Conservation (phyloP, 2,888 invertebrate genomes). For the Branchinecta sandiegonensis region DNA sequence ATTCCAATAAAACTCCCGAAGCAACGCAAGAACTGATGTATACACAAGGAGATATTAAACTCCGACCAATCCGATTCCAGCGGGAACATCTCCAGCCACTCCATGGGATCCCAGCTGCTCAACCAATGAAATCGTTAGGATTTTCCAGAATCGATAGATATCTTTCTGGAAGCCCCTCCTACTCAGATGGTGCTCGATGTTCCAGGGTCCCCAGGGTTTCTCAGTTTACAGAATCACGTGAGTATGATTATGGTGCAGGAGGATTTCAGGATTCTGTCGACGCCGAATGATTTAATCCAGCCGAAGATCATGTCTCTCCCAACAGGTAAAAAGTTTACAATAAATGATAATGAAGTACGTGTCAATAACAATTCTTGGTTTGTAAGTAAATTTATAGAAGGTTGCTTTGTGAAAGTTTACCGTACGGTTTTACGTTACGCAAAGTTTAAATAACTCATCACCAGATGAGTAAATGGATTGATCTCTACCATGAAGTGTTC, state of each 20-base stretch:
- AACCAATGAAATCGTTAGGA: conserved; percentile 7
- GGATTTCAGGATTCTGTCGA: not conserved
- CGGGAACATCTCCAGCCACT: not conserved
- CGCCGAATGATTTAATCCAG: not conserved
- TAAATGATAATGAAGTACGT: too few relatives aligned
- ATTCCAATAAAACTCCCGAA: conserved; percentile 10
- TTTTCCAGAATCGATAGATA: conserved; percentile 4
- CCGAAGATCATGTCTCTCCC: too few relatives aligned
- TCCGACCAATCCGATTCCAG: conserved; percentile 10
- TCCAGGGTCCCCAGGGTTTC: not conserved
- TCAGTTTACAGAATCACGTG: conserved; percentile 14
- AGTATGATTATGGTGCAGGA: conserved; percentile 6
- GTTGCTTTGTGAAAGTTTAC: too few relatives aligned
- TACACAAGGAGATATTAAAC: conserved; percentile 16
- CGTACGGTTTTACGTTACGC: too few relatives aligned
- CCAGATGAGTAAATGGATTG: too few relatives aligned
- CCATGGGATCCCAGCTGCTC: not conserved
- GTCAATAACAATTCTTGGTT: too few relatives aligned
- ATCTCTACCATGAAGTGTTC: too few relatives aligned
- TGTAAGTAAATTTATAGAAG: too few relatives aligned
- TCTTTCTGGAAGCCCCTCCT: not conserved
- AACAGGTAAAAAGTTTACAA: too few relatives aligned
- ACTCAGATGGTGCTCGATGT: not conserved
- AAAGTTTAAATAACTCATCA: too few relatives aligned
- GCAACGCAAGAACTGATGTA: conserved; percentile 15